A percentile compares a stretch with the other conserved stretches of the same genome.
phyloP scores from a whole-genome alignment of 2,797 vertebrate genomes.

The Alcedo atthis region DNA sequence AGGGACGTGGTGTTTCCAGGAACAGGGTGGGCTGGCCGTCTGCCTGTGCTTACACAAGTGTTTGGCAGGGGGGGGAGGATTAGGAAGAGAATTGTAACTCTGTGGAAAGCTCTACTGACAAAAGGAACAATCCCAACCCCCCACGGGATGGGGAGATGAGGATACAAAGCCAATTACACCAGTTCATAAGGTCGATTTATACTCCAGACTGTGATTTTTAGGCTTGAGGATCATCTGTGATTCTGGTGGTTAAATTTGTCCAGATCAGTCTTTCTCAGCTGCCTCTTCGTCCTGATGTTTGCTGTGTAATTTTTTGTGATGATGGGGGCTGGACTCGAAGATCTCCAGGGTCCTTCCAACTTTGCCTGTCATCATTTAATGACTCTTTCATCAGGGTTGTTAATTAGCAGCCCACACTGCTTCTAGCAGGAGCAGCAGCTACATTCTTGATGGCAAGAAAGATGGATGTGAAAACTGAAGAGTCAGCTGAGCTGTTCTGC shows the following conservation, averaged over 20 bases:
- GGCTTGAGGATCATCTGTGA: background rate
- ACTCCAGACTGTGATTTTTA: background rate
- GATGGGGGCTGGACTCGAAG: background rate
- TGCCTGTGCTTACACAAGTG: background rate
- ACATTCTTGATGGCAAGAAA: background rate
- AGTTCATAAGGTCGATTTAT: background rate
- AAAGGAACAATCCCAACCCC: background rate
- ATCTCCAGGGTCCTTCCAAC: too few relatives aligned
- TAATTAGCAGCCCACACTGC: background rate
- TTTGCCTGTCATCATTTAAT: background rate
- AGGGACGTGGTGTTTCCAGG: background rate
- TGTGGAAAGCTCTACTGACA: background rate
- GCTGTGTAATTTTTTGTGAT: background rate
- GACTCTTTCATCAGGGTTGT: fast-evolving
- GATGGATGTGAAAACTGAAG: fast-evolving
- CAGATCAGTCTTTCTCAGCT: background rate
- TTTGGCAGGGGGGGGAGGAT: background rate
- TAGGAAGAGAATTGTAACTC: background rate
- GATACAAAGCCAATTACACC: background rate
- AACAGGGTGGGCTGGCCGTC: background rate
- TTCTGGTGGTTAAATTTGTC: background rate
- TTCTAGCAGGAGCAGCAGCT: background rate
- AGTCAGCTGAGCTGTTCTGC: fast-evolving
- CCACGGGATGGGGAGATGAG: background rate
- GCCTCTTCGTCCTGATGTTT: background rate